phyloP scores from a whole-genome alignment of 2,797 vertebrate genomes.

The Xenopus petersii region DNA sequence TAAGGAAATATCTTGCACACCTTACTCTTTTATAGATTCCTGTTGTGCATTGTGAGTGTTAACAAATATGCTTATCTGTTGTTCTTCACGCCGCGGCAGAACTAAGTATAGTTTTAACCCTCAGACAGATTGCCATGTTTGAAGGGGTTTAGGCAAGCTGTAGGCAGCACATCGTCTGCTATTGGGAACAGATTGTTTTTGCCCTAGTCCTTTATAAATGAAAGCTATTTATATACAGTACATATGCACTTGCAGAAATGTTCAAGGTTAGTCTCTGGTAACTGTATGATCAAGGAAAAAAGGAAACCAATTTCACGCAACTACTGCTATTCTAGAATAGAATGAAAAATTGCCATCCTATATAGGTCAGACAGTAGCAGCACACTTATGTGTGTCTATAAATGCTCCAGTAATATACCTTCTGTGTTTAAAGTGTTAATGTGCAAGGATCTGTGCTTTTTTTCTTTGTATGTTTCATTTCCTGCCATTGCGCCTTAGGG shows the following conservation, averaged over 20 bases:
- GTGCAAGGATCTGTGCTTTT: background rate
- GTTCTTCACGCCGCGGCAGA: background rate
- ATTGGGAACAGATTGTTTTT: background rate
- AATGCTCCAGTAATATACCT: background rate
- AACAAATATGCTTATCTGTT: too few relatives aligned
- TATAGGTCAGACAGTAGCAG: background rate
- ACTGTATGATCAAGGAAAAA: background rate
- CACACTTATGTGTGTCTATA: background rate
- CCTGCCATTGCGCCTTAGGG: too few relatives aligned
- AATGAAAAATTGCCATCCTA: background rate
- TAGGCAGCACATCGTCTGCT: background rate
- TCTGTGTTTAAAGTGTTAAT: background rate
- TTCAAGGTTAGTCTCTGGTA: background rate
- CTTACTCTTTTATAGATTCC: too few relatives aligned
- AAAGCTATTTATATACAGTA: conserved; percentile 1
- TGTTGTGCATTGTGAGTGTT: too few relatives aligned
- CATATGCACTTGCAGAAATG: background rate
- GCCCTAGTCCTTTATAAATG: background rate
- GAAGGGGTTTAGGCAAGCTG: background rate
- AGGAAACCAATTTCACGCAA: background rate
- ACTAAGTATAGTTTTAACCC: background rate
- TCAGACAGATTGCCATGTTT: background rate
- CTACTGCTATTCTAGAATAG: background rate
- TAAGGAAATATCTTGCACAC: too few relatives aligned
- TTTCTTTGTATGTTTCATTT: too few relatives aligned